phyloP scores from a whole-genome alignment of 1,140 invertebrate species.

The Cyphomyrmex costatus region DNA sequence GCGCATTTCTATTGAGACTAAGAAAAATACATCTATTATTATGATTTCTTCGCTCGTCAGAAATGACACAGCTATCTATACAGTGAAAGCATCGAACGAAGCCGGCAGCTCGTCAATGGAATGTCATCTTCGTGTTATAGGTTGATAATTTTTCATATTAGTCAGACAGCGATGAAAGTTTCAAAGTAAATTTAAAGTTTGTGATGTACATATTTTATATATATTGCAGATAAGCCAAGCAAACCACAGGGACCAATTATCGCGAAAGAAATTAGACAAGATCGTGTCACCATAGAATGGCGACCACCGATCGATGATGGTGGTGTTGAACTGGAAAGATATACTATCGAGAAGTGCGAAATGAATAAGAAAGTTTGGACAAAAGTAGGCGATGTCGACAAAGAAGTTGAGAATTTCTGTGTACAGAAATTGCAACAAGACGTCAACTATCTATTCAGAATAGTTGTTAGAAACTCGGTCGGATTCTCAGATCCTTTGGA shows the following conservation, averaged over 20 bases:
- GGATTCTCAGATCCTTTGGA: slow-evolving; percentile 92
- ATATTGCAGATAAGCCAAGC: slow-evolving; percentile 91
- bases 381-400: slow-evolving; percentile 92
- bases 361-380: slow-evolving; percentile 90
- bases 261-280: slow-evolving; percentile 91
- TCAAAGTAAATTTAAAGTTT: neutral
- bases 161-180: neutral
- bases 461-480: slow-evolving; percentile 93
- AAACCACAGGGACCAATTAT: slow-evolving; percentile 93
- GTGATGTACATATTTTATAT: neutral
- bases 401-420: slow-evolving; percentile 90
- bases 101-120: slow-evolving; percentile 91
- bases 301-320: slow-evolving; percentile 93
- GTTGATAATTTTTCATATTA: slow-evolving; percentile 84
- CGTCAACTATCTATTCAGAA: slow-evolving; percentile 94
- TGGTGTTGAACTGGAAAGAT: slow-evolving; percentile 92
- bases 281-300: slow-evolving; percentile 93
- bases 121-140: slow-evolving; percentile 93
- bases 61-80: slow-evolving; percentile 90
- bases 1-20: slow-evolving; percentile 87
- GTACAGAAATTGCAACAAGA: slow-evolving; percentile 93
- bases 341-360: slow-evolving; percentile 94
- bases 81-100: slow-evolving; percentile 89
- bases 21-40: slow-evolving; percentile 88
- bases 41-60: slow-evolving; percentile 88